Conservation (phyloP, 2,113 vertebrate genomes). For the Manacus vitellinus region DNA sequence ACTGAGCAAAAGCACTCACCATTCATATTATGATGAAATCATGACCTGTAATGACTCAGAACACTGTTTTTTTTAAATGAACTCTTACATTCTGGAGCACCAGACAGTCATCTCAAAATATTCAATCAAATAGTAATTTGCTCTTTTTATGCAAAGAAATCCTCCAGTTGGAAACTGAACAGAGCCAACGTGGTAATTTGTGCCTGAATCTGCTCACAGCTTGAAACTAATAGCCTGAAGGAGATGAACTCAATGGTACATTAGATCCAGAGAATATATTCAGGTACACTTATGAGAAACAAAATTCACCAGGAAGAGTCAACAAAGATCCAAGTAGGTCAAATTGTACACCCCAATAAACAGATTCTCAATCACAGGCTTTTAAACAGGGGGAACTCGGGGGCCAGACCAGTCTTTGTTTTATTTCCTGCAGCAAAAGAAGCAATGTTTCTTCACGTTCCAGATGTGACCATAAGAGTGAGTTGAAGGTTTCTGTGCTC, state of each 20-base stretch:
- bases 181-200: neutral
- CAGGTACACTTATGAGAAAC: neutral
- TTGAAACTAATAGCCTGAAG: neutral
- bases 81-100: neutral
- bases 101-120: neutral
- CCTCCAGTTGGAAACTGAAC: neutral
- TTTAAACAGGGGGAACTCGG: neutral
- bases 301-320: neutral
- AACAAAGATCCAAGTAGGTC: neutral
- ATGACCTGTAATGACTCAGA: neutral
- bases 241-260: neutral
- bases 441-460: neutral
- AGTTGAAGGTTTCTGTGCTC: neutral
- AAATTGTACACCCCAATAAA: neutral
- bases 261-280: neutral
- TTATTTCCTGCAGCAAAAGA: neutral
- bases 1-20: neutral
- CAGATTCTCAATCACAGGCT: neutral
- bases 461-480: neutral
- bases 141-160: neutral
- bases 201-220: constrained; percentile 1
- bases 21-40: neutral
- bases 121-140: neutral
- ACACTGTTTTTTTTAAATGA: neutral
- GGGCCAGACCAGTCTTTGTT: neutral